A percentile compares a stretch with the other conserved stretches of the same genome.
Conservation (phyloP, 2,888 invertebrate genomes). For the Zaprionus bogoriensis region DNA sequence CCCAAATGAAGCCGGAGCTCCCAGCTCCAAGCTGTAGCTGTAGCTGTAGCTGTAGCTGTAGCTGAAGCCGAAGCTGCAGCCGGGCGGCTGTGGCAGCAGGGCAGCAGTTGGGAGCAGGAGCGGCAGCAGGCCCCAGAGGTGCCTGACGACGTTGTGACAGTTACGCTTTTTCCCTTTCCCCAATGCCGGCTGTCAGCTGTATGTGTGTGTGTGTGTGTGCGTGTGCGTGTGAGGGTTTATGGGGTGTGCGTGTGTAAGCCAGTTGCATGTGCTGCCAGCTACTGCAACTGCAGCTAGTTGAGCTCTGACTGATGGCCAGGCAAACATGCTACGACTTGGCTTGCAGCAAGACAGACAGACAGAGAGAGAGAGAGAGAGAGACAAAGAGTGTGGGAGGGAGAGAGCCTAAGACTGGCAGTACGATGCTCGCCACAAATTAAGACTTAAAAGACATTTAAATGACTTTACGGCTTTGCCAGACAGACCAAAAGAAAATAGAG, state of each 20-base stretch:
- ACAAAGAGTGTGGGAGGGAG: not conserved
- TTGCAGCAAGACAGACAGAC: conserved; percentile 26
- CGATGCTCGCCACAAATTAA: conserved; percentile 57
- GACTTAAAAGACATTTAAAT: conserved; percentile 53
- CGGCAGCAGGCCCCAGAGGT: conserved; percentile 54
- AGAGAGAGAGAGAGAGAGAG: not conserved
- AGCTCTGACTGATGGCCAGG: conserved; percentile 62
- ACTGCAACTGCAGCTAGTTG: conserved; percentile 57
- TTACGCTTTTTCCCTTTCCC: conserved; percentile 51
- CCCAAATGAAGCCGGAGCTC: conserved; percentile 46
- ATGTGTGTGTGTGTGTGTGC: conserved; percentile 11
- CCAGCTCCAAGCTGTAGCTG: too few species aligned
- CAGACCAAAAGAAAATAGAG: conserved; percentile 1
- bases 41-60: too few species aligned
- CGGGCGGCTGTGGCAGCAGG: too few species aligned
- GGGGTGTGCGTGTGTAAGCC: conserved; percentile 57
- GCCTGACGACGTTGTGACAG: conserved; percentile 66
- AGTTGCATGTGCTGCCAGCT: conserved; percentile 61
- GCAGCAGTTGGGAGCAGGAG: conserved; percentile 4
- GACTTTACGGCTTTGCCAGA: conserved; percentile 29
- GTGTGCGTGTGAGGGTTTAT: conserved; percentile 5
- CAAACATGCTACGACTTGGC: conserved; percentile 35
- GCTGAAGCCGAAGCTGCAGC: conserved; percentile 8
- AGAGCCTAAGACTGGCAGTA: not conserved
- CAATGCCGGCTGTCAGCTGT: conserved; percentile 19